Evolutionary conservation across 2,888 invertebrate species (phyloP).

Genomic region (Athalia circularis): DNA sequence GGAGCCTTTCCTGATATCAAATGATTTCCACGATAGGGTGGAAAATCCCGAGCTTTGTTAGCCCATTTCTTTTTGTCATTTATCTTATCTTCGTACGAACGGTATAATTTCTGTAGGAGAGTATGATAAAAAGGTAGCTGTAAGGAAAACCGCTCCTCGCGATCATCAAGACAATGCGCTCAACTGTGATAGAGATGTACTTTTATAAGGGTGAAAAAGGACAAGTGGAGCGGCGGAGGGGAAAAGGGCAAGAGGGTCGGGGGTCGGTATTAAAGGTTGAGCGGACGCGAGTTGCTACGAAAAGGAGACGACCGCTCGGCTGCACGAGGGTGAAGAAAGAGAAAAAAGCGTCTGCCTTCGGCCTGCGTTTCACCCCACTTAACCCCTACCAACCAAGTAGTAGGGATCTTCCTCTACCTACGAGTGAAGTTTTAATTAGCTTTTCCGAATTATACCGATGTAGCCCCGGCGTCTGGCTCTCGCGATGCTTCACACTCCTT

Average conservation of each 20-base stretch:
- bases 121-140: conserved; percentile 47
- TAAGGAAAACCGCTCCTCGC: conserved; percentile 51
- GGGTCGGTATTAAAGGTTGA: too few relatives aligned
- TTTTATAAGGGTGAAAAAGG: conserved; percentile 48
- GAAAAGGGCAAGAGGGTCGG: background rate
- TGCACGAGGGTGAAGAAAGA: conserved; percentile 40
- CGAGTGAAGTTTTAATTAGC: conserved; percentile 72
- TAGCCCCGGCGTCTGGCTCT: conserved; percentile 60
- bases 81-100: background rate
- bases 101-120: background rate
- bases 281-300: background rate
- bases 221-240: background rate
- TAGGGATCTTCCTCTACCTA: conserved; percentile 52
- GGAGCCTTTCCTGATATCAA: too few relatives aligned
- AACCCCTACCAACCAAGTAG: conserved; percentile 52
- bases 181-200: conserved; percentile 43
- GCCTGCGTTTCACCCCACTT: conserved; percentile 64
- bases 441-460: conserved; percentile 71
- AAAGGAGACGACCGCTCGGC: conserved; percentile 52
- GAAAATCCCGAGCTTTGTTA: too few relatives aligned
- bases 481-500: conserved; percentile 64
- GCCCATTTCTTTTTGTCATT: background rate
- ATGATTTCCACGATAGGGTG: too few relatives aligned
- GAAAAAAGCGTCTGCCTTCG: conserved; percentile 55
- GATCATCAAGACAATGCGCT: conserved; percentile 56